phyloP scores from a whole-genome alignment of 1,140 invertebrate species.

The Akabosia matsudoensis region DNA sequence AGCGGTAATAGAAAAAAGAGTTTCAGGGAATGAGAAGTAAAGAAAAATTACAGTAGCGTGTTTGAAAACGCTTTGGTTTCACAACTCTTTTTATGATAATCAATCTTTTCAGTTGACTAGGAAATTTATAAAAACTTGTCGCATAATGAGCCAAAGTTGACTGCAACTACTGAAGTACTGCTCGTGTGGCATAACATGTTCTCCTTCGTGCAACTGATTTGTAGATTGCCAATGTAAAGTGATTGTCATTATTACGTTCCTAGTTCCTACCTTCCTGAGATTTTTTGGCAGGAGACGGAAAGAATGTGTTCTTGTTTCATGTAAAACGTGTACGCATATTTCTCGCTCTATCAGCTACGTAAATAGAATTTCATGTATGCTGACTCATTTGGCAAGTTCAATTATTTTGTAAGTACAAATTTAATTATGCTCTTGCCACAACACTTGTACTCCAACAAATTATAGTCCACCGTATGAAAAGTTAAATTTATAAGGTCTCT shows the following conservation, averaged over 20 bases:
- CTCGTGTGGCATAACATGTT: not conserved
- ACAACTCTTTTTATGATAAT: not conserved
- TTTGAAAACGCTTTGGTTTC: not conserved
- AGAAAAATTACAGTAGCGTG: not conserved
- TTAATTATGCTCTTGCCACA: not conserved
- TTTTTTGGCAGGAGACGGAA: not conserved
- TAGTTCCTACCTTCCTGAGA: not conserved
- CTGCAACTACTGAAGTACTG: not conserved
- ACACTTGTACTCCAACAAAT: not conserved
- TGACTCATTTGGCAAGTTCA: slow-evolving; percentile 7
- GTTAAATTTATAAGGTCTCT: too few species aligned
- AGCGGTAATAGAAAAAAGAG: not conserved
- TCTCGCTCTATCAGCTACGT: not conserved
- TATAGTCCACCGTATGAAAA: too few species aligned
- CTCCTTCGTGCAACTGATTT: not conserved
- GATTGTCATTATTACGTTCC: not conserved
- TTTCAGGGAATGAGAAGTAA: not conserved
- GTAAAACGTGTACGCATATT: not conserved
- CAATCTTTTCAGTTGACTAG: not conserved
- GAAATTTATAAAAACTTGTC: not conserved
- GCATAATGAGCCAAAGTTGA: not conserved
- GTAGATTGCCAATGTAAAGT: not conserved
- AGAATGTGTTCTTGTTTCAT: not conserved
- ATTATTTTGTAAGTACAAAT: not conserved
- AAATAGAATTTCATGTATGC: not conserved